Evolutionary conservation across 2,888 invertebrate species (phyloP), one percentile per base, ranked within the genome.

Genomic region (Neoscelio sp.): DNA sequence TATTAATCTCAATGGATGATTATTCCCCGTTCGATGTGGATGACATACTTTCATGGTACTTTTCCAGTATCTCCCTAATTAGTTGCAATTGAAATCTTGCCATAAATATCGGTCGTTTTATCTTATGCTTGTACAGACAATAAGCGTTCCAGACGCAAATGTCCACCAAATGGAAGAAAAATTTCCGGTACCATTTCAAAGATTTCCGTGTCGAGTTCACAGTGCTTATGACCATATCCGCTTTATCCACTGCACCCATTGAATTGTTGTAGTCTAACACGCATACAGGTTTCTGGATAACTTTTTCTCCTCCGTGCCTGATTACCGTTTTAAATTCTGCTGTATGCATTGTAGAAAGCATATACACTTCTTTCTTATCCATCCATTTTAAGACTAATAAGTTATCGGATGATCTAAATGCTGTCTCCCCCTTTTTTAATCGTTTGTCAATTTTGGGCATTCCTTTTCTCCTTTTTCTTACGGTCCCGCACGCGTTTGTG

Each of bases 111-210:
- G 54, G 10, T 68, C 40, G 33, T 40, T 58, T 20, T 30, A 23
- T 68, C 17, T 80, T 77, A n/a, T 64, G 44, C 33, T 77, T 77
- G 35, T 77, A 42, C 8, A 17, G 40, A 18, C 40, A 42, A 42
- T 42, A 2, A 10, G 17, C 40, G 8, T 42, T 42, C 77, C 77
- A 68, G 33, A 68, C 73, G 73, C 77, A 79, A 44, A 80, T 80
- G 67, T 80, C 67, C 13, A 77, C 0, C 62, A 80, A 65, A 48
- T 76, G 79, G 23, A 78, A 42, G 13, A 68, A 76, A 71, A 46
- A 76, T 65, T 65, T 79, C 3, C 65, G 65, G 62, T 80, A 80
- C 67, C 64, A 76, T 70, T 77, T 42, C 13, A 42, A 13, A 42
- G 40, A 17, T 42, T 42, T 42, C 8, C 40, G 17, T 7, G 18